Conservation (phyloP, 2,888 invertebrate genomes). For the Glyphotaelius pellucidus region DNA sequence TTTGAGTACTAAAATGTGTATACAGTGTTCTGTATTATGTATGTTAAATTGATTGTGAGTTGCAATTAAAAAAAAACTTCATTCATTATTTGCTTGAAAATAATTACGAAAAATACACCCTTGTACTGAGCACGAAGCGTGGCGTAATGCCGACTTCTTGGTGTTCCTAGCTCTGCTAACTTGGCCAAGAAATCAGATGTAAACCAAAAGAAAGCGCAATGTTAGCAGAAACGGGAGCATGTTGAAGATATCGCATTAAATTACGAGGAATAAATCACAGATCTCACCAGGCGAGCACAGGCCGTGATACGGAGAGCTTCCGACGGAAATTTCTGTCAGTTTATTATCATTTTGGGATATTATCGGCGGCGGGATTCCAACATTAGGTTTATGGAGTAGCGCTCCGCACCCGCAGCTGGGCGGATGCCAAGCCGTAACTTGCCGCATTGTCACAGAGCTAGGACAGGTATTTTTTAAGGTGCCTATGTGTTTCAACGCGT, state of each 20-base stretch:
- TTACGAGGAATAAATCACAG: neutral
- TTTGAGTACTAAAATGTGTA: too few species aligned
- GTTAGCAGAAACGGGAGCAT: neutral
- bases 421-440: neutral
- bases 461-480: neutral
- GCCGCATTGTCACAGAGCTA: neutral
- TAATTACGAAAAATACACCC: too few species aligned
- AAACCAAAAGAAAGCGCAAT: neutral
- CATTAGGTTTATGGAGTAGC: neutral
- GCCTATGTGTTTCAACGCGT: neutral
- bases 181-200: neutral
- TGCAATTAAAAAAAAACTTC: too few species aligned
- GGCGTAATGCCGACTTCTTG: too few species aligned
- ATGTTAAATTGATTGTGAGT: too few species aligned
- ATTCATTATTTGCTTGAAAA: too few species aligned
- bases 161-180: neutral
- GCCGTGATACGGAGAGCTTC: neutral
- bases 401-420: neutral
- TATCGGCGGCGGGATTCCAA: neutral
- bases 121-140: too few species aligned
- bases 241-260: neutral
- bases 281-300: neutral
- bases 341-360: conserved; percentile 2
- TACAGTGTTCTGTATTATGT: too few species aligned
- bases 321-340: neutral